Conservation (phyloP, 2,797 vertebrate genomes). For the Salarias fasciatus region DNA sequence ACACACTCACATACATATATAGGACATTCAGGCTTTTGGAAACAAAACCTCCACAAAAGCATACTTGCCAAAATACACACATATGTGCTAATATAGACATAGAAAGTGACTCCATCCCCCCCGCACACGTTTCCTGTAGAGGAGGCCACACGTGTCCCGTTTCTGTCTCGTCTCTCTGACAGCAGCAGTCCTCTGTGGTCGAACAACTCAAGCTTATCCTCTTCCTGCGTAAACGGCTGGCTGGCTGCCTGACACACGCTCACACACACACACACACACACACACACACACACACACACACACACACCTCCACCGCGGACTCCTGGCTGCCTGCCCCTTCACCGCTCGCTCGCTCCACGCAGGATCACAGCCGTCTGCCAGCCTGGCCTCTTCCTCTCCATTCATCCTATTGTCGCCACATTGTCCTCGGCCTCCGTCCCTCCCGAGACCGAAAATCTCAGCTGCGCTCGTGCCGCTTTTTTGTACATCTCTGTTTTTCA, state of each 20-base stretch:
- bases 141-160: constrained; percentile 23
- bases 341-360: constrained; percentile 38
- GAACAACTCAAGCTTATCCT: constrained; percentile 54
- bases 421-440: constrained; percentile 45
- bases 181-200: constrained; percentile 54
- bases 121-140: background rate
- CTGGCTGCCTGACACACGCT: constrained; percentile 50
- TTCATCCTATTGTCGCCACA: constrained; percentile 65
- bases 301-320: constrained; percentile 28
- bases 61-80: background rate
- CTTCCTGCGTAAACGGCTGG: constrained; percentile 57
- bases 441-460: constrained; percentile 40
- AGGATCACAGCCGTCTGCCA: constrained; percentile 67
- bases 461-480: constrained; percentile 34
- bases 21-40: background rate
- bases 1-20: constrained; percentile 1
- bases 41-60: background rate
- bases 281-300: constrained; percentile 15
- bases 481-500: constrained; percentile 47
- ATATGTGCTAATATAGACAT: background rate
- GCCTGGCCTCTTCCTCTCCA: constrained; percentile 55
- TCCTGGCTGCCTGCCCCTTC: constrained; percentile 49
- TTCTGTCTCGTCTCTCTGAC: constrained; percentile 46
- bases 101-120: constrained; percentile 4
- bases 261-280: constrained; percentile 9